phyloP scores from a whole-genome alignment of 2,113 vertebrate genomes.

The Bettongia penicillata region DNA sequence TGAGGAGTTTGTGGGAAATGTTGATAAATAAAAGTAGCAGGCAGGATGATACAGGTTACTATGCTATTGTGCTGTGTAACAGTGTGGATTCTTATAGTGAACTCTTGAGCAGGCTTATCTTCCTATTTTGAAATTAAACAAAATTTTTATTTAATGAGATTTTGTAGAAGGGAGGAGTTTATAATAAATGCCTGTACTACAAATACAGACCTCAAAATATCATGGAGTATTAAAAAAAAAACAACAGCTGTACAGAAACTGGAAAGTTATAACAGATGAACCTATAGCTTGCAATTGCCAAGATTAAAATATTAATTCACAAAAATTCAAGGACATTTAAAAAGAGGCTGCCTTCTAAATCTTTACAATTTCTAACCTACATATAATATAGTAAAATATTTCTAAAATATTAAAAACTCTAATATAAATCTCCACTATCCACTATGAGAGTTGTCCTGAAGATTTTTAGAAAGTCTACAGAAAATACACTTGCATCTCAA shows the following conservation, averaged over 20 bases:
- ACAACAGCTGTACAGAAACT: background rate
- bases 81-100: too few relatives aligned
- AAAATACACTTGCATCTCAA: background rate
- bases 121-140: too few relatives aligned
- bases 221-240: background rate
- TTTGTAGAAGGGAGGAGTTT: background rate
- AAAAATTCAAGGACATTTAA: background rate
- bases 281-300: background rate
- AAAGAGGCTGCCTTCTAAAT: background rate
- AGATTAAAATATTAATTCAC: background rate
- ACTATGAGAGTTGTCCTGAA: background rate
- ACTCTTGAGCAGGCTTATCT: too few relatives aligned
- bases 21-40: too few relatives aligned
- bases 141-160: too few relatives aligned
- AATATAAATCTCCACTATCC: background rate
- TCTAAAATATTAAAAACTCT: background rate
- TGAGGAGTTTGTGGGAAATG: too few relatives aligned
- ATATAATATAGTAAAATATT: background rate
- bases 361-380: background rate
- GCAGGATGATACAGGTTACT: too few relatives aligned
- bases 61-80: too few relatives aligned
- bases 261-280: background rate
- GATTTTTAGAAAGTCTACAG: background rate
- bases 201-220: background rate
- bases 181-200: background rate